Evolutionary conservation across 2,113 vertebrate genomes (phyloP).

Genomic region (Dolichallabes microphthalmus): DNA sequence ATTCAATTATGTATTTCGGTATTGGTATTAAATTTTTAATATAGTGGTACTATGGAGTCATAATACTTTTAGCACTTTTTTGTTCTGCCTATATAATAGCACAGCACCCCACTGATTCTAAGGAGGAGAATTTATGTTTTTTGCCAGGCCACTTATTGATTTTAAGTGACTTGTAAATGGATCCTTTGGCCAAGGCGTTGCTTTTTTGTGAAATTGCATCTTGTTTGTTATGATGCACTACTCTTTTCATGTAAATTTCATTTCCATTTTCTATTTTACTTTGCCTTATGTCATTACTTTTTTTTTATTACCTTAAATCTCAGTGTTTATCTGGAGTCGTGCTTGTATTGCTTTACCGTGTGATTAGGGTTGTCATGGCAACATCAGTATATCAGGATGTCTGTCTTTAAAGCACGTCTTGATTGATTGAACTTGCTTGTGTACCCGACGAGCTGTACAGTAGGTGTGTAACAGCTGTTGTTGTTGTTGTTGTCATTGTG

Average conservation of each 20-base stretch:
- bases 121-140: background rate
- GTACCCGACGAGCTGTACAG: conserved; percentile 23
- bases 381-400: background rate
- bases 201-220: conserved; percentile 5
- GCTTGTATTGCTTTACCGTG: conserved; percentile 2
- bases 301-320: background rate
- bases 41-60: background rate
- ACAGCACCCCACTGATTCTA: background rate
- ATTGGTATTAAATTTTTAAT: background rate
- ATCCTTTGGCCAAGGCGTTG: background rate
- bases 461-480: conserved; percentile 34
- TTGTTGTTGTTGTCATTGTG: conserved; percentile 76
- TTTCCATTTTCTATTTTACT: background rate
- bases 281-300: background rate
- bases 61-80: background rate
- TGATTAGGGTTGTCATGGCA: conserved; percentile 1
- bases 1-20: background rate
- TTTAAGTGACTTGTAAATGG: background rate
- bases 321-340: background rate
- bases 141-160: background rate
- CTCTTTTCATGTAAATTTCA: background rate
- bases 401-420: background rate
- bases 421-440: background rate
- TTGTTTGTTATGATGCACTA: background rate
- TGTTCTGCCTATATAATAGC: background rate